Base-by-base conservation (phyloP, 2,797 vertebrate genomes). In the Chaenodraco wilsoni region DNA sequence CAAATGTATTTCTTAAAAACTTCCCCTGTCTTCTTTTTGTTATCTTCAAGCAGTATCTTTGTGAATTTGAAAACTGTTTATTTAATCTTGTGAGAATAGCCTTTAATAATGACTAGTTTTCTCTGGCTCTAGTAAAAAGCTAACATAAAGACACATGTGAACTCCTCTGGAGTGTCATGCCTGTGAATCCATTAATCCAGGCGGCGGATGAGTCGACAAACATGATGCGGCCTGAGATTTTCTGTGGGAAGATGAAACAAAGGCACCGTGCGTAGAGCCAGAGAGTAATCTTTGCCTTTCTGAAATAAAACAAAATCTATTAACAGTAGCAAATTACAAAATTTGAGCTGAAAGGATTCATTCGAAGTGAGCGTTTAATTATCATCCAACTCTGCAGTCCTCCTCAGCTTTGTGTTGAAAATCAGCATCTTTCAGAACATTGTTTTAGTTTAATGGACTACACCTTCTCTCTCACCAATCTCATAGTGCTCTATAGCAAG, bases 141-240 rank as follows among this genome's bases (percentile, higher is more conserved):
- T 40, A 65, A 54, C n/a, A 13, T 60, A 14, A 62, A 68, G 58
- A 65, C 4, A n/a, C 33, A 19, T 40, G 13, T 74, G 48, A 67
- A 64, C 27, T 65, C 40, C 7, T 15, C 61, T 51, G 23, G 8
- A 46, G 16, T 13, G 17, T n/a, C 56, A 0, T 6, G 19, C 56
- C 50, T 54, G 6, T 41, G 49, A 61, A 48, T 40, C 19, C 51
- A 23, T 4, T 49, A 45, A 62, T 15, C 40, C 44, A 37, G 27
- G 27, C 27, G 33, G 17, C 43, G 19, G 33, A 61, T n/a, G 14
- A 55, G 16, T 37, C 57, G 40, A 48, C 52, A 37, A 21, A 45
- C 60, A 48, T 31, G 61, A 59, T 71, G 73, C 70, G 8, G 1
- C 11, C 50, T 48, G 21, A 27, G 10, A 45, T 70, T 73, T 64